Evolutionary conservation across 2,888 invertebrate genomes (phyloP), one percentile per base, ranked within the genome.

Genomic region (Chironomus tentans): DNA sequence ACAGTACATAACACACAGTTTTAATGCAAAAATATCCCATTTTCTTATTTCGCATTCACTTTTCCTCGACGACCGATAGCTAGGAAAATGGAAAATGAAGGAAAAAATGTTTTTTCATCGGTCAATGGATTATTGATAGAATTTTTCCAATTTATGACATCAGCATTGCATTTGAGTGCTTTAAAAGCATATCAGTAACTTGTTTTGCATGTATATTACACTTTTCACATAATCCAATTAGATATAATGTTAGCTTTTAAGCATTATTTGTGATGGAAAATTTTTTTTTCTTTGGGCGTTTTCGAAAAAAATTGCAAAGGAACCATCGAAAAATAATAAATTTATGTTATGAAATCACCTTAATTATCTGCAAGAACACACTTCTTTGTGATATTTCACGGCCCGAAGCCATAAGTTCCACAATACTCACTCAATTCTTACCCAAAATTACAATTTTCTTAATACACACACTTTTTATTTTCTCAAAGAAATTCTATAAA

Each of bases 51-150:
- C 65, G 21, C 65, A 65, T 65, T 65, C 65, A 65, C 24, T 65
- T 65, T 56, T 56, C 18, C 56, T 18, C 56, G 7, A 18, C 18
- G 28, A 12, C 48, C 74, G 65, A 68, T 68, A 47, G 68, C 62
- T 18, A 18, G n/a, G 56, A 18, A 65, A 62, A 61, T 18, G 24
- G 50, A 73, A 73, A 74, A 74, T 74, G 74, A 74, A 47, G 74
- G 74, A 74, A 74, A 72, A 65, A 74, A 12, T 72, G 72, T 62
- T 72, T 74, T 65, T 74, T 74, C 74, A 74, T 74, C 65, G 73
- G 46, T 74, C 48, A 48, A 74, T 68, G 38, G 38, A 38, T 38
- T 38, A 38, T 38, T 71, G 38, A 21, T 13, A 12, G 62, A 62
- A 46, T 24, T 68, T 74, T 74, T 74, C 13, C 6, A 68, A 62